A percentile compares a stretch with the other conserved stretches of the same genome.
Conservation (phyloP, 2,888 invertebrate species). For the Tridacna gigas region DNA sequence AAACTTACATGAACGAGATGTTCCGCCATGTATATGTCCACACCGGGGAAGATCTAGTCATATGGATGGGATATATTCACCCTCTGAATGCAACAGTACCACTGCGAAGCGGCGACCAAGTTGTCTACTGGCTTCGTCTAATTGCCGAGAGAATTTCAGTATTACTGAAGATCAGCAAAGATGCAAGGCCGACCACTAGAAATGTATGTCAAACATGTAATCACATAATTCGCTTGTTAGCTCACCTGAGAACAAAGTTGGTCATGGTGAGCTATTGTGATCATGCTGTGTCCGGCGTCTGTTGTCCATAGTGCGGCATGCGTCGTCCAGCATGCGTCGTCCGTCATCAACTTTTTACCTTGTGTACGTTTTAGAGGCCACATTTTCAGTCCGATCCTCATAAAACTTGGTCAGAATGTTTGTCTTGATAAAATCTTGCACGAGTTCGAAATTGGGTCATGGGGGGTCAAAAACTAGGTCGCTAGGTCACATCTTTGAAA, state of each 20-base stretch:
- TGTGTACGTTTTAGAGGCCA: no score
- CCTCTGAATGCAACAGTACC: constrained; percentile 87
- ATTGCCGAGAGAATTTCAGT: constrained; percentile 51
- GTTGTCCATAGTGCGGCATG: no score
- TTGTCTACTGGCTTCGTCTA: constrained; percentile 51
- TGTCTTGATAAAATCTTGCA: no score
- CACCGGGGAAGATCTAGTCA: constrained; percentile 37
- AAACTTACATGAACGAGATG: constrained; percentile 92
- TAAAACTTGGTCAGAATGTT: no score
- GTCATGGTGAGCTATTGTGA: not conserved
- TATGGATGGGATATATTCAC: constrained; percentile 91
- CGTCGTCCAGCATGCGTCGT: no score
- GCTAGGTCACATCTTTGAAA: no score
- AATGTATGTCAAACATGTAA: constrained; percentile 15
- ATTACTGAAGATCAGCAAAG: constrained; percentile 54
- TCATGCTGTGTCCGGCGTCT: not conserved
- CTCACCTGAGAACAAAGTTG: not conserved
- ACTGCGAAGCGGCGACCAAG: constrained; percentile 9
- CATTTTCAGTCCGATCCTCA: no score
- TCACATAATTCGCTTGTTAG: not conserved
- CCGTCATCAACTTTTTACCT: no score
- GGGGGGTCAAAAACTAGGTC: no score
- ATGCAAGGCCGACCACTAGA: constrained; percentile 79
- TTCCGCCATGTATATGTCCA: constrained; percentile 86
- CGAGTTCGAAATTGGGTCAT: no score